phyloP scores from a whole-genome alignment of 2,113 vertebrate species.

The Otocyon megalotis region DNA sequence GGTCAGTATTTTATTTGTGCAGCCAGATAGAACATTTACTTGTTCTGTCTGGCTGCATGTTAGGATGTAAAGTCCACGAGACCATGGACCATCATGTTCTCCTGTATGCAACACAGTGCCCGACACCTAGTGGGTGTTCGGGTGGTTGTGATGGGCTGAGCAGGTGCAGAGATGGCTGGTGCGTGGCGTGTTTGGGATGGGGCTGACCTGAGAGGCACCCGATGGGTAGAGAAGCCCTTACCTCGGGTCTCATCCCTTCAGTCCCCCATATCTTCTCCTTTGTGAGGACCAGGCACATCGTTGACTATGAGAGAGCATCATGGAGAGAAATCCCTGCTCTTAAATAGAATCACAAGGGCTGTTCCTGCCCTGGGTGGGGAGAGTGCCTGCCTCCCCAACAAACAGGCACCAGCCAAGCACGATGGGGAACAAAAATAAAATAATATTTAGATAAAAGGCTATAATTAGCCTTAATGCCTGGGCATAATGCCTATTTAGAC shows the following conservation, averaged over 20 bases:
- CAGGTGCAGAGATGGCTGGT: no score
- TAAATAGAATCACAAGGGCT: background rate
- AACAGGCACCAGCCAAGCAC: background rate
- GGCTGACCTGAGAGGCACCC: background rate
- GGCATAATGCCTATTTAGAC: background rate
- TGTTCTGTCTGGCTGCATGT: background rate
- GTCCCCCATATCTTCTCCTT: background rate
- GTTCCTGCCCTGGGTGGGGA: background rate
- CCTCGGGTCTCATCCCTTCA: background rate
- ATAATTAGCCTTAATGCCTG: background rate
- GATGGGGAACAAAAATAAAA: background rate
- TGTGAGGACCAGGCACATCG: background rate
- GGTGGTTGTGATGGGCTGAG: background rate
- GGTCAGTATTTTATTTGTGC: background rate
- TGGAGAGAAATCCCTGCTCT: slow-evolving; percentile 12
- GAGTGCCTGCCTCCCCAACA: background rate
- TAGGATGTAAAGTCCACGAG: background rate
- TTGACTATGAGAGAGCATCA: background rate
- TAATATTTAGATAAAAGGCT: background rate
- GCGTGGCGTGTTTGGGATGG: background rate
- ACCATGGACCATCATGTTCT: background rate
- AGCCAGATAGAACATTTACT: background rate
- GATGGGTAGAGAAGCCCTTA: background rate
- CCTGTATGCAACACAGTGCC: no score
- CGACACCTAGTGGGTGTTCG: background rate